A percentile compares a stretch with the other conserved stretches of the same genome.
Evolutionary conservation across 2,888 invertebrate species (phyloP).

Genomic region (Tetrapedia diversipes): DNA sequence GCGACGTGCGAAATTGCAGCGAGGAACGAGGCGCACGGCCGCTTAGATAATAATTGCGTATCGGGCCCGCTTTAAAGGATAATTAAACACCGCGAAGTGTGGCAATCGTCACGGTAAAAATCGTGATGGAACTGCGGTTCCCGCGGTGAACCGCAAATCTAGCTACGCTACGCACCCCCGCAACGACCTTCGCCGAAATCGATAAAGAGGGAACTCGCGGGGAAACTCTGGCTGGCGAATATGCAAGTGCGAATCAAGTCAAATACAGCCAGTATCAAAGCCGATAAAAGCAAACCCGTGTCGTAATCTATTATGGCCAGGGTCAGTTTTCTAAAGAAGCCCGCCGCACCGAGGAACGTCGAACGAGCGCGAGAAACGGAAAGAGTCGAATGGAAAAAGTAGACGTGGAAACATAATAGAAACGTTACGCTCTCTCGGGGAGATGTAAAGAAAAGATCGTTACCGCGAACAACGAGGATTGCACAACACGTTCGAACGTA

Average conservation of each 20-base stretch:
- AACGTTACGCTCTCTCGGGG: too few species aligned
- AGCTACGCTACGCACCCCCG: constrained; percentile 58
- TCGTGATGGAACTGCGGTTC: constrained; percentile 68
- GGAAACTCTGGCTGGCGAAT: constrained; percentile 32
- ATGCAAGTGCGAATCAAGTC: constrained; percentile 46
- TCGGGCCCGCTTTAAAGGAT: constrained; percentile 61
- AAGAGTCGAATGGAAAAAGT: neutral
- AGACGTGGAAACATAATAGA: too few species aligned
- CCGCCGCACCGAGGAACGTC: neutral
- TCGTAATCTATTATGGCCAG: neutral
- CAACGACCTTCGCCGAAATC: constrained; percentile 65
- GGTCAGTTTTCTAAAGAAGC: neutral
- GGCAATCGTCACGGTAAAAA: constrained; percentile 64
- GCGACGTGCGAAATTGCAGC: neutral
- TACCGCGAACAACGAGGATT: too few species aligned
- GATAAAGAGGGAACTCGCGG: constrained; percentile 63
- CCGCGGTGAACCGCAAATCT: constrained; percentile 68
- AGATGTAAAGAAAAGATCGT: too few species aligned
- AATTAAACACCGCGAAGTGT: constrained; percentile 66
- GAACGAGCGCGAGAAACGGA: neutral
- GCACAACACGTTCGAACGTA: too few species aligned
- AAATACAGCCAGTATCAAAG: constrained; percentile 47
- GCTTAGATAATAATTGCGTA: constrained; percentile 36
- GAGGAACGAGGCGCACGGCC: neutral
- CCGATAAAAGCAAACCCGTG: constrained; percentile 36